These are phyloP conservation scores for Tolmerus cingulatus DNA, from an alignment of 2,888 invertebrate species.

Conservation along the genomic window DNA sequence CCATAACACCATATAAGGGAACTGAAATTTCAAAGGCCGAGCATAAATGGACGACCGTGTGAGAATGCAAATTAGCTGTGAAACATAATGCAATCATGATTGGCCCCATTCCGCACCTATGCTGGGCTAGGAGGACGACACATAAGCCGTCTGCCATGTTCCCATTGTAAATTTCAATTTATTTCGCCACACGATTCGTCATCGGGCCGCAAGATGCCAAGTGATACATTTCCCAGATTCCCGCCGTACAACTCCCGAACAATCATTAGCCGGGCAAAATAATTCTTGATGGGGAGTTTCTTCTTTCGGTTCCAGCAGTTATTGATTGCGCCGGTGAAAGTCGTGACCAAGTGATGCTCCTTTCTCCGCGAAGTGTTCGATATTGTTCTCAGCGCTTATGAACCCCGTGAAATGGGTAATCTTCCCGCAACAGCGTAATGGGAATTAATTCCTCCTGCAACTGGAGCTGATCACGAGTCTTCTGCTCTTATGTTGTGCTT, in stretches of 20 bases:
- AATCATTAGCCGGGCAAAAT: background rate
- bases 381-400: background rate
- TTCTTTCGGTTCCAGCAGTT: background rate
- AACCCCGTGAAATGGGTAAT: background rate
- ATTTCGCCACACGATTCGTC: background rate
- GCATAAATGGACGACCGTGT: background rate
- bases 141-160: background rate
- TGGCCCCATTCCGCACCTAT: background rate
- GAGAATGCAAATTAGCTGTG: background rate
- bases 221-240: background rate
- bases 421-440: background rate
- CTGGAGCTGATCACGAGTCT: background rate
- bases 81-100: background rate
- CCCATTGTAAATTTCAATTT: background rate
- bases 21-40: background rate
- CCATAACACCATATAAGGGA: background rate
- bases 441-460: background rate
- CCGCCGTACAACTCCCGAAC: background rate
- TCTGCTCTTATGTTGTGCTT: background rate
- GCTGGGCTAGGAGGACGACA: background rate
- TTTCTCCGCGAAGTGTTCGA: background rate
- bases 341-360: background rate
- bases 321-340: background rate
- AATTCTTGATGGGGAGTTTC: background rate
- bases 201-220: background rate